Evolutionary conservation across 2,113 vertebrate species (phyloP), one percentile per base, ranked within the genome.

Genomic region (Aldabrachelys gigantea): DNA sequence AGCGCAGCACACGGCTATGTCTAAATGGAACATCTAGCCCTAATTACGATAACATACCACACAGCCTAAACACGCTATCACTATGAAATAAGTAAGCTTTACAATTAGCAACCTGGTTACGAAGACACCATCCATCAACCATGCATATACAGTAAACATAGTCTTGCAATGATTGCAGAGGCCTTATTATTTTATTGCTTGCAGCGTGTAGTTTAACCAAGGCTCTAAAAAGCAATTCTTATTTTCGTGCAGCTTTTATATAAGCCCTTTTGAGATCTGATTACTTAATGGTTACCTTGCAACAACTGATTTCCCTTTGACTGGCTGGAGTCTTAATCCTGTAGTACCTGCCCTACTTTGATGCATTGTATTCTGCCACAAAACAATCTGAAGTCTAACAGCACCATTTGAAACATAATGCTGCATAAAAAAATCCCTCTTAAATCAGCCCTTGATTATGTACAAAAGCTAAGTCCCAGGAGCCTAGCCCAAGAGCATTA

Each of bases 191-290:
- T 31, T 38, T 44, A 16, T 14, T 57, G 14, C 38, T 82, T 10
- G 8, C 27, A 8, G 41, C 11, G n/a, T 25, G 80, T 62, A 47
- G 88, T 90, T 83, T 69, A 88, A 83, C 49, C 93, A 79, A 76
- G 10, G 81, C 53, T 93, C 89, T 89, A 72, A 91, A 94, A 80
- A 95, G 78, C 84, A 72, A 38, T 81, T 84, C 91, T 82, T 91
- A 38, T 84, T 93, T 81, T 84, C 81, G 82, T 86, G 59, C 49
- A 89, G 62, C 27, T 9, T 72, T 82, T 91, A 80, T 53, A 85
- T 59, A 69, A 91, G 79, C 86, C 89, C 59, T 2, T 62, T 1
- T 41, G 87, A 83, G 76, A 81, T 57, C 41, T 35, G 59, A 83
- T 76, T 87, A 92, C 22, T 89, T 31, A 92, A 94, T 80, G 87